Base-by-base conservation (phyloP, 92 coral and sea anemone species). In the Porites cylindrica region DNA sequence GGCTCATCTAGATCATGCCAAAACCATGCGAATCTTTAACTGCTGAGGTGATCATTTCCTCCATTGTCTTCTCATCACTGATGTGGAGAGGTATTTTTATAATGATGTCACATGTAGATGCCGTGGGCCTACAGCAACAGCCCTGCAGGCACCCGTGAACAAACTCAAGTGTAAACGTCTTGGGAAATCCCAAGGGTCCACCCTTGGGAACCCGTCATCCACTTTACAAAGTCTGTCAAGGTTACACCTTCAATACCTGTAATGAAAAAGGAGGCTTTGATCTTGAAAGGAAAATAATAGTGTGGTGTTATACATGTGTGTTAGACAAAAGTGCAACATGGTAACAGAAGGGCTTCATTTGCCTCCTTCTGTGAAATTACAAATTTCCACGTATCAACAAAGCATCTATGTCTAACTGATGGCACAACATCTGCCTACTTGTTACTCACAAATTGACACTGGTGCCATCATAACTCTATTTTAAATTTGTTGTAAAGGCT, bases 101-200 rank as follows among this genome's bases (percentile, higher is more conserved):
- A 16, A 70, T 74, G 60, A 83, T 76, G 29, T 91, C 93, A 83
- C 93, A 94, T n/a, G 94, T 94, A 8, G 96, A 94, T 17, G 94
- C 91, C 82, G 94, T 94, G 21, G 94, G 94, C 11, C 90, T 85
- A 86, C 94, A 94, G 78, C 76, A 75, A 64, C 96, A 91, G 65
- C 94, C 89, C 69, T 19, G 64, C 11, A 11, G 72, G 75, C 94
- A 94, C 67, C 93, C 94, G 85, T 91, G 94, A 21, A 91, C 91
- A 91, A 91, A 91, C 63, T 75, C 62, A 3, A 91, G 79, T 7
- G 90, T 83, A 51, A 91, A 79, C 79, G 75, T 91, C 84, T 91
- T 91, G 14, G 94, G 91, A 65, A 86, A 91, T 18, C 94, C 94
- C 12, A 91, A 60, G 3, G 87, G 88, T 18, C 91, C 91, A 26